Evolutionary conservation across 2,113 vertebrate species (phyloP).

Genomic region (Saccopteryx leptura): DNA sequence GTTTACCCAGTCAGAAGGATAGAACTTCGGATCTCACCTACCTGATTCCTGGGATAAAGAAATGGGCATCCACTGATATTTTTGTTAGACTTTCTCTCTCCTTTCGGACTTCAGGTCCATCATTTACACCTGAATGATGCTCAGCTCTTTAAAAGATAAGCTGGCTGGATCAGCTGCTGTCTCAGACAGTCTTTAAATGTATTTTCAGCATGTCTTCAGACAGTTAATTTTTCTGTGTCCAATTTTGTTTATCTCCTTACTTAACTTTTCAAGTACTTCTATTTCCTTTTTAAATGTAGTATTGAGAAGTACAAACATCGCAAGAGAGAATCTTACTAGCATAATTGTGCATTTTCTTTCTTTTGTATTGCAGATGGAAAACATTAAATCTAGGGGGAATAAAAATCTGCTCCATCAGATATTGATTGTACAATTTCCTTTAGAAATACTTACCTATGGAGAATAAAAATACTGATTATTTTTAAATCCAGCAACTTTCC

Average conservation of each 20-base stretch:
- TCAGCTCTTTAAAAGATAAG: slow-evolving; percentile 43
- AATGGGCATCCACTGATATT: neutral
- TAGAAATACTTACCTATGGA: slow-evolving; percentile 80
- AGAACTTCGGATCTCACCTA: neutral
- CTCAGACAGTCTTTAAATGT: slow-evolving; percentile 73
- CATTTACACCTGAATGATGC: neutral
- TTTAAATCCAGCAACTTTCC: slow-evolving; percentile 58
- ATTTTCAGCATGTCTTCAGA: slow-evolving; percentile 76
- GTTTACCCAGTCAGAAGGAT: neutral
- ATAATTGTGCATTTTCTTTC: slow-evolving; percentile 81
- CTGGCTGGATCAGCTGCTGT: slow-evolving; percentile 39
- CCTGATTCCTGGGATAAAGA: slow-evolving; percentile 2
- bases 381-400: slow-evolving; percentile 80
- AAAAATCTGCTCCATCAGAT: slow-evolving; percentile 77
- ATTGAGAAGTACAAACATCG: slow-evolving; percentile 78
- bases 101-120: neutral
- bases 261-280: slow-evolving; percentile 81
- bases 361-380: slow-evolving; percentile 84
- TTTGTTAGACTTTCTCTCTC: neutral
- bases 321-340: slow-evolving; percentile 75
- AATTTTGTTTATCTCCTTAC: slow-evolving; percentile 80
- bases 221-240: slow-evolving; percentile 76
- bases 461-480: slow-evolving; percentile 68
- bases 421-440: slow-evolving; percentile 83
- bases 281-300: slow-evolving; percentile 81